Percentiles rank a stretch among this genome's conserved stretches.
Conservation (phyloP, 2,888 invertebrate genomes). For the Vesta saturnalis region DNA sequence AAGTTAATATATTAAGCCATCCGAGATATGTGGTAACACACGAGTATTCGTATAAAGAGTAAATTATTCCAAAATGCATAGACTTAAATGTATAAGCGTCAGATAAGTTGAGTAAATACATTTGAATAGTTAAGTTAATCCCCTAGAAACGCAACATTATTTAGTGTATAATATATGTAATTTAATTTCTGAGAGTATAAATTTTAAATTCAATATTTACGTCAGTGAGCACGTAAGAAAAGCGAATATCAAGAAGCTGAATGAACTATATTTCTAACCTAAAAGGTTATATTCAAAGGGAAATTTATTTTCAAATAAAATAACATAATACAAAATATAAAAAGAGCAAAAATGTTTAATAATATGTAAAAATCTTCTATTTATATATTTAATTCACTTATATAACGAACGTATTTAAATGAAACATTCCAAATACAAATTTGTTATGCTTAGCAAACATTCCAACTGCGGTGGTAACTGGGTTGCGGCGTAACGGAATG, state of each 20-base stretch:
- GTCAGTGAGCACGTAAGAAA: not conserved
- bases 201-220: not conserved
- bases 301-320: slow-evolving; percentile 1
- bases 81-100: too few relatives aligned
- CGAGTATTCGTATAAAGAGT: too few relatives aligned
- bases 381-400: not conserved
- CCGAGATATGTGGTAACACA: too few relatives aligned
- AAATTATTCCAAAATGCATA: too few relatives aligned
- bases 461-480: not conserved
- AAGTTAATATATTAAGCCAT: too few relatives aligned
- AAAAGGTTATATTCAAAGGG: not conserved
- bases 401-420: not conserved
- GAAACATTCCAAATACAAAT: not conserved
- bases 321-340: not conserved
- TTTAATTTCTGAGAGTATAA: too few relatives aligned
- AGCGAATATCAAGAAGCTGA: not conserved
- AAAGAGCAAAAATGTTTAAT: not conserved
- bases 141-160: too few relatives aligned
- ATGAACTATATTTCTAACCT: not conserved
- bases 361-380: not conserved
- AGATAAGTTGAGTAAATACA: too few relatives aligned
- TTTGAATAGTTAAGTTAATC: too few relatives aligned
- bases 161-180: too few relatives aligned
- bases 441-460: slow-evolving; percentile 1
- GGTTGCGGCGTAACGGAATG: slow-evolving; percentile 1